Evolutionary conservation across 2,113 vertebrate genomes (phyloP), one percentile per base, ranked within the genome.

Genomic region (Eubucco bourcierii): DNA sequence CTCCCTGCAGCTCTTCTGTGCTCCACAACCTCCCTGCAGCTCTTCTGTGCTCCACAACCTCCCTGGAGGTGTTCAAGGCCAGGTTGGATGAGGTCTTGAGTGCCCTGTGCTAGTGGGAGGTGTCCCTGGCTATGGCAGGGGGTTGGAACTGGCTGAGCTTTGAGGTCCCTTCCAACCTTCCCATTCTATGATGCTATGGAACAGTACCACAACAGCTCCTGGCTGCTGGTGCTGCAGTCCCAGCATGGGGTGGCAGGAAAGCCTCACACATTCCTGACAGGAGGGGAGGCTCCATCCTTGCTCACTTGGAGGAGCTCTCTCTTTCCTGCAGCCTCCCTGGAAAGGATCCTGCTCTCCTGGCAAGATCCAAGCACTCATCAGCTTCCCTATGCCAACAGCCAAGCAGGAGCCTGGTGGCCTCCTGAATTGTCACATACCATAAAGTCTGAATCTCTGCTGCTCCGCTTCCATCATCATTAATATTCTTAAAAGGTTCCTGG

Each of bases 401-500:
- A 80, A 73, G 77, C 87, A 34, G 7, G 28, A 80, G 90, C 31
- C 91, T 94, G 93, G 97, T 94, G 88, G 85, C 79, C 90, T 95
- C 95, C 84, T 81, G 77, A 87, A 93, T 93, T 96, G 97, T 97
- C 96, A 96, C 80, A 95, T 34, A 87, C 84, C 90, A 92, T 97
- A 96, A 96, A 97, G 93, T 83, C 33, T 81, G 91, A 88, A 91
- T 97, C 96, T 80, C 14, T 92, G 83, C 92, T 92, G 87, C 91
- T 97, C 96, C 79, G 91, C 82, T 96, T 96, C 95, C 95, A 96
- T 96, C 96, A 96, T 79, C 81, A 39, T 98, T 98, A 98, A 97
- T 97, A 98, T 97, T 97, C 97, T 96, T 97, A 97, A 97, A 97
- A 97, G 97, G 93, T 93, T 97, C 94, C 96, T 95, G 91, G 96